Evolutionary conservation across 2,797 vertebrate species (phyloP), one percentile per base, ranked within the genome.

Genomic region (Poecilia velifera): DNA sequence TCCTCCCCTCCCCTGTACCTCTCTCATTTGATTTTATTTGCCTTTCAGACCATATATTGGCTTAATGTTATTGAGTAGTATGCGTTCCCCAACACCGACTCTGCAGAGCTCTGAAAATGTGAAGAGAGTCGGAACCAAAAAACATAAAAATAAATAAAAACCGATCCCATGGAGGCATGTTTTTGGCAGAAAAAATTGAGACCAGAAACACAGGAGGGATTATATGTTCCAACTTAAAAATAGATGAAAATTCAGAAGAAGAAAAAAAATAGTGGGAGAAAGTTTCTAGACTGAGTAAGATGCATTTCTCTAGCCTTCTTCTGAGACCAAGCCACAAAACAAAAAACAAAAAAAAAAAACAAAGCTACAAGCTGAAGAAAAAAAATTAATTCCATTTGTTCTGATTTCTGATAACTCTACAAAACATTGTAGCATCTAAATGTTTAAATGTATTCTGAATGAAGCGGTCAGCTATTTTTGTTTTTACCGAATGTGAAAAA

Each of bases 201-300:
- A 55, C 1, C 13, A 46, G 13, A 55, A 41, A 75, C 51, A 43
- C 25, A 59, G 57, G 62, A 82, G 53, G 47, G 75, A 77, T 82
- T 73, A 55, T 9, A 47, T 68, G 77, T 80, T 76, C 74, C 0
- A 36, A 31, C 36, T 36, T 70, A 28, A 45, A 76, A 76, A 64
- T 64, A 22, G 53, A 20, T 59, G 4, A 28, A 41, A 75, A 76
- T 39, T 74, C 18, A 72, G 20, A 77, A 76, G 49, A 28, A 28
- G 1, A 13, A 5, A 28, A 12, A 31, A 62, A n/a, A 4, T 9
- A 43, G 68, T n/a, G 22, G 22, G 43, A 78, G 82, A 34, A 70
- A 28, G 39, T 28, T 75, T 55, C 39, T 39, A 20, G 16, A 16
- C 5, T 0, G n/a, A 59, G 14, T 12, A 31, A 43, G 34, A 28